These are phyloP conservation scores for Scolopax rusticola DNA, from an alignment of 2,797 vertebrate genomes.

Conservation along the genomic window DNA sequence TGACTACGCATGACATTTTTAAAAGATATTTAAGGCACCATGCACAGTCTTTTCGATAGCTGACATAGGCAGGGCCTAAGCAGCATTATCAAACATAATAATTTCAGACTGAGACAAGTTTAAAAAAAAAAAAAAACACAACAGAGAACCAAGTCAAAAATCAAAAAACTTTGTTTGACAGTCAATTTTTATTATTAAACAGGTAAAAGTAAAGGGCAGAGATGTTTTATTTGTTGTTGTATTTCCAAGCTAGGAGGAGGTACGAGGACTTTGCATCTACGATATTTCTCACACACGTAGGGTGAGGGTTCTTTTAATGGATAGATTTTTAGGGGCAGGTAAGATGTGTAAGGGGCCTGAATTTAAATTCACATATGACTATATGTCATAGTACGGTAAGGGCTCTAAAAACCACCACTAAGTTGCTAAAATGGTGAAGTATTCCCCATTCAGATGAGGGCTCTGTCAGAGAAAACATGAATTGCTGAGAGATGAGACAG, in stretches of 20 bases:
- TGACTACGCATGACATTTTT: fast-evolving
- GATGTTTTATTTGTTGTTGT: background rate
- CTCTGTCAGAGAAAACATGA: background rate
- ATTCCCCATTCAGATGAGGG: background rate
- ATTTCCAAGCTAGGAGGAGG: background rate
- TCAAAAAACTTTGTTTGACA: slow-evolving; percentile 3
- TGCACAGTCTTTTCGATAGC: background rate
- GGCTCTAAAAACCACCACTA: background rate
- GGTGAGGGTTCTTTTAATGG: background rate
- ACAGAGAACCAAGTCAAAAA: background rate
- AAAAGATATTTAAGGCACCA: background rate
- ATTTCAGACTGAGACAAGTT: background rate
- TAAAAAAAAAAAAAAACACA: background rate
- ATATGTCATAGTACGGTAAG: background rate
- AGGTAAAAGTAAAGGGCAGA: background rate
- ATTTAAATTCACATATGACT: background rate
- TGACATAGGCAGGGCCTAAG: background rate
- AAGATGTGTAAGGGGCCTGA: fast-evolving
- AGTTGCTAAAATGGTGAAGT: background rate
- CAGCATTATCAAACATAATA: background rate
- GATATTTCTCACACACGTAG: background rate
- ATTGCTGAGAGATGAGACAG: background rate
- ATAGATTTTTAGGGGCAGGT: background rate
- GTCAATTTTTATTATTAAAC: slow-evolving; percentile 53
- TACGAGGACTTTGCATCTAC: background rate